A percentile compares a stretch with the other conserved stretches of the same genome.
Evolutionary conservation across 2,797 vertebrate species (phyloP).

Genomic region (Dryobates pubescens): DNA sequence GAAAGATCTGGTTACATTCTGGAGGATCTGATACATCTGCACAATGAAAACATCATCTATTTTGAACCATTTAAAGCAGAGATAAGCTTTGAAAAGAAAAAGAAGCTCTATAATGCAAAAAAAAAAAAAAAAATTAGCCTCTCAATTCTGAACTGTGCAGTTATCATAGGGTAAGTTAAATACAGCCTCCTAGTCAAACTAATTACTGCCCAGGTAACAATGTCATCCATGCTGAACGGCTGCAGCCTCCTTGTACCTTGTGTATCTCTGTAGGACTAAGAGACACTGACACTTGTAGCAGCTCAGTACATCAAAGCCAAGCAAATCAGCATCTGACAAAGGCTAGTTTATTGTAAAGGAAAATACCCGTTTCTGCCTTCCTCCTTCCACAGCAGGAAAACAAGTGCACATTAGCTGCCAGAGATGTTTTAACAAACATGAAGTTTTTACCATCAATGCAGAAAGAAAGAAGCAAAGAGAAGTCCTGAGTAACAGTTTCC

Average conservation of each 20-base stretch:
- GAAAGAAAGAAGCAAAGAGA: not conserved
- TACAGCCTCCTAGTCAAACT: constrained; percentile 2
- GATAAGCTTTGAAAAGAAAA: constrained; percentile 43
- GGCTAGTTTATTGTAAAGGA: not conserved
- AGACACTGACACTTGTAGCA: not conserved
- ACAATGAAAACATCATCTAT: constrained; percentile 67
- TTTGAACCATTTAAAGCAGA: constrained; percentile 38
- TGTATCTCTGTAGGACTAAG: constrained; percentile 14
- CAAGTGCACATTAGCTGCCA: not conserved
- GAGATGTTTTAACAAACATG: not conserved
- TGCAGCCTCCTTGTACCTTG: constrained; percentile 52
- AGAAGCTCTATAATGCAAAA: not conserved
- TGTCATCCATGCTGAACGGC: constrained; percentile 3
- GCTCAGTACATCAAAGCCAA: not conserved
- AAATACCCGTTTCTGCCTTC: constrained; percentile 20
- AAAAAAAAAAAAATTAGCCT: not conserved
- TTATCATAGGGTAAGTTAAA: not conserved
- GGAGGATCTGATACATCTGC: constrained; percentile 29
- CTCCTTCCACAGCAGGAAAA: constrained; percentile 8
- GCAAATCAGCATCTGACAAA: not conserved
- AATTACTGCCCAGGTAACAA: constrained; percentile 32
- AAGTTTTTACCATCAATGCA: not conserved
- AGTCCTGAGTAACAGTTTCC: not conserved
- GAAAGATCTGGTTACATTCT: constrained; percentile 55
- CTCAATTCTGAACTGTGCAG: not conserved